Base-by-base conservation (phyloP, 2,888 invertebrate species). In the Synanthedon andrenaeformis region DNA sequence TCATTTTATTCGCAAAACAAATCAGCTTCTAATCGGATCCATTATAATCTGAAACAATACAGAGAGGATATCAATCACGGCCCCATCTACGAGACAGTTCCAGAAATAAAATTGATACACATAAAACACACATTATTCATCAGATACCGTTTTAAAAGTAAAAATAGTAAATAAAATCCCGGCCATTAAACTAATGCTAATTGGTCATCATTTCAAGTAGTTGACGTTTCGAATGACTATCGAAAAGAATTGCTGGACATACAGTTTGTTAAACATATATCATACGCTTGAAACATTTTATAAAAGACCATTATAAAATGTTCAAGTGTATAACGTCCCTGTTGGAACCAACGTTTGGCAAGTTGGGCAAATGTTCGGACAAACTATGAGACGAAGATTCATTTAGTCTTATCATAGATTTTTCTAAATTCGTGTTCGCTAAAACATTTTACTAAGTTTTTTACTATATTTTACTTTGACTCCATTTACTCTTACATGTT, bases 1-100 rank as follows among this genome's bases (percentile, higher is more conserved):
- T 80, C 84, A 85, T 86, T 68, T 79, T 82, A 71, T 79, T 67
- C 66, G 66, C 58, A 55, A 66, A 72, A 63, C 10, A 10, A 35
- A 69, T 81, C 77, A 81, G 70, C 77, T 79, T 51, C 70, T 79
- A 67, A 75, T 74, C 63, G 76, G 80, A 83, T 82, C 86, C 86
- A 86, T 86, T 80, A 81, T 83, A 68, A 75, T 76, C 86, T 86
- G 82, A 55, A 85, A 86, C 81, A 84, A 85, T 53, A 51, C 13
- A 51, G 11, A 51, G 12, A 51, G 12, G 8, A 23, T 19, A 49
- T 49, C 10, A 49, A 23, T 49, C 17, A 49, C 11, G 45, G 11
- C 14, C 13, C 14, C n/a, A 45, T 45, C 45, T 45, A 13, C 6
- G 45, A 45, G 14, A 45, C n/a, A 45, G 14, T 45, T 45, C 14